phyloP scores from a whole-genome alignment of 2,888 invertebrate species.

The Drosophila yooni region DNA sequence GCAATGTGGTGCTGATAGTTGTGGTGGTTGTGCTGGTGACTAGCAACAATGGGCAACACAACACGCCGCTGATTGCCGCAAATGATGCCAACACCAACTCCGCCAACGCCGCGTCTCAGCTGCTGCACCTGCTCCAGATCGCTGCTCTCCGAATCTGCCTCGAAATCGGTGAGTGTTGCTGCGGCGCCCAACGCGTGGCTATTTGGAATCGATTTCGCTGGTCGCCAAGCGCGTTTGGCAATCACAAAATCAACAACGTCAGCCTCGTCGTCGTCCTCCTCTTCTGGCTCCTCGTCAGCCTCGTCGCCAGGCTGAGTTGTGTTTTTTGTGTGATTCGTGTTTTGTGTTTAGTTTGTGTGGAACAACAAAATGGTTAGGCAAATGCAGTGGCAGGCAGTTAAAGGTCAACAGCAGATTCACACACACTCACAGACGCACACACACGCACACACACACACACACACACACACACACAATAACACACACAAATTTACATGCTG shows the following conservation, averaged over 20 bases:
- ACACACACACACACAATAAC: slow-evolving; percentile 5
- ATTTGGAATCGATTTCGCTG: slow-evolving; percentile 45
- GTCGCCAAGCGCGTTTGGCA: slow-evolving; percentile 71
- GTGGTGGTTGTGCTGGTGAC: slow-evolving; percentile 21
- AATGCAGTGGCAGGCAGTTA: slow-evolving; percentile 51
- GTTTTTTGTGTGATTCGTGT: background rate
- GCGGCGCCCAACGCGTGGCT: slow-evolving; percentile 45
- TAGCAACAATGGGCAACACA: slow-evolving; percentile 23
- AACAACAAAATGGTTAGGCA: slow-evolving; percentile 57
- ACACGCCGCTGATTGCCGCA: slow-evolving; percentile 34
- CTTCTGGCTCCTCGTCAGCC: slow-evolving; percentile 81
- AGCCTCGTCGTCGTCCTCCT: slow-evolving; percentile 60
- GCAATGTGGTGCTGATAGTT: background rate
- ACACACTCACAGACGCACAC: slow-evolving; percentile 19
- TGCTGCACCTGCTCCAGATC: slow-evolving; percentile 85
- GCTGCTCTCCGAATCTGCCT: slow-evolving; percentile 87
- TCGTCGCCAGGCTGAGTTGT: slow-evolving; percentile 81
- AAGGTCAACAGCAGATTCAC: slow-evolving; percentile 34
- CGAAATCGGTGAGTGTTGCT: slow-evolving; percentile 86
- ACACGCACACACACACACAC: slow-evolving; percentile 22
- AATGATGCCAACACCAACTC: slow-evolving; percentile 13
- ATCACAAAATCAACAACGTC: slow-evolving; percentile 76
- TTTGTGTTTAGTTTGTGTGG: slow-evolving; percentile 9
- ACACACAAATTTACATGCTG: slow-evolving; percentile 38
- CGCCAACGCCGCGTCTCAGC: slow-evolving; percentile 46